Base-by-base conservation (phyloP, 2,113 vertebrate genomes). In the Pavo muticus region DNA sequence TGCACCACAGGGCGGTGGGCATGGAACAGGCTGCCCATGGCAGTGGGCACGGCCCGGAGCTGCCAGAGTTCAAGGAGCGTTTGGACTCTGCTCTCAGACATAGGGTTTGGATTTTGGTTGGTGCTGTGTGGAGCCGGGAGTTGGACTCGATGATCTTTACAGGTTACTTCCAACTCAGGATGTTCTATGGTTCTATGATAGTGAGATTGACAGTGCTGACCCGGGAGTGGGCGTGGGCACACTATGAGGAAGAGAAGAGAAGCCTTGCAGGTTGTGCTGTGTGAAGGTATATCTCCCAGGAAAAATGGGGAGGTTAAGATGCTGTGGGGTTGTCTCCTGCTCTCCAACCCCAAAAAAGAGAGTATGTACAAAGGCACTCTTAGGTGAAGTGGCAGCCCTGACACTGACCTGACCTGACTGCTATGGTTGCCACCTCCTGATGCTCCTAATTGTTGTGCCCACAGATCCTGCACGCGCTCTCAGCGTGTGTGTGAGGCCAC, bases 171-270 rank as follows among this genome's bases (percentile, higher is more conserved):
- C 45, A 18, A 19, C 45, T 45, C 45, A 45, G 45, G 18, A 45
- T 45, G 45, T 45, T 45, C 45, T 45, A 19, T 18, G 18, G 17
- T 45, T 44, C 44, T 17, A 4, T 44, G 44, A 44, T 44, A 19
- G 40, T 14, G 40, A 42, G 45, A 19, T 19, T 40, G 37, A 27
- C 7, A 9, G 65, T 0, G 0, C 24, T 37, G 12, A 68, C 32
- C 3, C 19, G 21, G 39, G 13, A 1, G 0, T 27, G 40, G 23
- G 3, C 45, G 20, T 20, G 19, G 9, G 45, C 45, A 47, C 48
- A 2, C 48, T 47, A 10, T 18, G 47, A 47, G 12, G 17, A 14
- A 48, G 24, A 7, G 27, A 37, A 68, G 48, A 7, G 27, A 37
- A 68, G 48, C 9, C 18, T 69, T 47, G 45, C 45, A 20, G 45